phyloP scores from a whole-genome alignment of 2,113 vertebrate genomes.

The Xiphophorus maculatus region DNA sequence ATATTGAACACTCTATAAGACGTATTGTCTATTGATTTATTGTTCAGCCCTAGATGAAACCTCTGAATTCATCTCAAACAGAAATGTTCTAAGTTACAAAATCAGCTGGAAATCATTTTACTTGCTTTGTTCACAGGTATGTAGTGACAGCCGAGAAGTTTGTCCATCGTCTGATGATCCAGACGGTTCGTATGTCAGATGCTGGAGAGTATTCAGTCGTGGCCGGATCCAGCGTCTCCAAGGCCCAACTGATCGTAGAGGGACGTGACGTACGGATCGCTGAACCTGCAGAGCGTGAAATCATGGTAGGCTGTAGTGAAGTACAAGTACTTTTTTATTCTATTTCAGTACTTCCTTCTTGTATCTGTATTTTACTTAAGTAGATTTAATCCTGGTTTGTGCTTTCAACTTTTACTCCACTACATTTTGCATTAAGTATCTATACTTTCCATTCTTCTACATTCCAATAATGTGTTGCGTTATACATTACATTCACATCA shows the following conservation, averaged over 20 bases:
- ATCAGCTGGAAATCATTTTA: not conserved
- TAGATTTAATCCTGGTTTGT: too few relatives aligned
- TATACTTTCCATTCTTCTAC: too few relatives aligned
- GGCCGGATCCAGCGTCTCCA: slow-evolving; percentile 92
- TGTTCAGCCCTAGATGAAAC: not conserved
- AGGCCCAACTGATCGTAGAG: slow-evolving; percentile 89
- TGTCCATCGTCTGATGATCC: slow-evolving; percentile 92
- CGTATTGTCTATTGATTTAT: too few relatives aligned
- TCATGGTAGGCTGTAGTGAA: slow-evolving; percentile 82
- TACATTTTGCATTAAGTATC: too few relatives aligned
- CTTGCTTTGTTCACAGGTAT: slow-evolving; percentile 74
- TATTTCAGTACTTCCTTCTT: too few relatives aligned
- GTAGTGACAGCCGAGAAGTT: slow-evolving; percentile 89
- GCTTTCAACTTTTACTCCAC: too few relatives aligned
- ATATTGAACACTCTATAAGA: too few relatives aligned
- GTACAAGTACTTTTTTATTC: too few relatives aligned
- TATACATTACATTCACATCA: too few relatives aligned
- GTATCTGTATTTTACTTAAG: too few relatives aligned
- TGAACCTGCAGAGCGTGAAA: slow-evolving; percentile 81
- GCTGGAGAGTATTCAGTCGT: slow-evolving; percentile 93
- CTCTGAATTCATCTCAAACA: not conserved
- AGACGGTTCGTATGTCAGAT: slow-evolving; percentile 90
- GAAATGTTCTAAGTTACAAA: not conserved
- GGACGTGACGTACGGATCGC: slow-evolving; percentile 93
- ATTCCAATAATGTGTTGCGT: too few relatives aligned